Conservation (phyloP, 2,888 invertebrate species). For the Dusona sp. region DNA sequence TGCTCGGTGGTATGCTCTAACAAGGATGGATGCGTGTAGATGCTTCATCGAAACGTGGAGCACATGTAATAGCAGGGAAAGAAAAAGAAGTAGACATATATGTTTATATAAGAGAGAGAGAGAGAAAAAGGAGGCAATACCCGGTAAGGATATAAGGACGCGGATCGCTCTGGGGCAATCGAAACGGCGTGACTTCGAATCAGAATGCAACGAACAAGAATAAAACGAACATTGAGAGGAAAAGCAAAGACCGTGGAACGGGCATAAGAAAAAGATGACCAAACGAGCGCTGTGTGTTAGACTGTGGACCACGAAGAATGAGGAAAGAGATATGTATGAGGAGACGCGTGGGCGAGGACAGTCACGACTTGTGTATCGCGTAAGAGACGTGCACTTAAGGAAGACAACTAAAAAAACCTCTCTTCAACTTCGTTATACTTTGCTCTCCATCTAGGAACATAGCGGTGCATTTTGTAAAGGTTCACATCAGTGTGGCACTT, state of each 20-base stretch:
- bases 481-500: neutral
- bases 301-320: slow-evolving; percentile 51
- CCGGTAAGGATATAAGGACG: slow-evolving; percentile 41
- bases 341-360: slow-evolving; percentile 67
- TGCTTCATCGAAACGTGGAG: slow-evolving; percentile 46
- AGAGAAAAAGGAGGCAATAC: slow-evolving; percentile 15
- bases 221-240: slow-evolving; percentile 31
- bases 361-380: slow-evolving; percentile 58
- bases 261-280: slow-evolving; percentile 37
- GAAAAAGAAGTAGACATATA: slow-evolving; percentile 15
- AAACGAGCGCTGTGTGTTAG: slow-evolving; percentile 18
- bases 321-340: slow-evolving; percentile 48
- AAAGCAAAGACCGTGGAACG: slow-evolving; percentile 39
- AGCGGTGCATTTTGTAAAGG: slow-evolving; percentile 55
- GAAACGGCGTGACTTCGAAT: slow-evolving; percentile 50
- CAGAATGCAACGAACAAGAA: slow-evolving; percentile 48
- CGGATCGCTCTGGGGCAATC: slow-evolving; percentile 51
- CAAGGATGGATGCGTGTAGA: slow-evolving; percentile 76
- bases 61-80: slow-evolving; percentile 36
- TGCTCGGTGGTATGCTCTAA: slow-evolving; percentile 74
- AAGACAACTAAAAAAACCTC: slow-evolving; percentile 29
- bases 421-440: slow-evolving; percentile 50
- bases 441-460: slow-evolving; percentile 35
- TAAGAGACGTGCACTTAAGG: slow-evolving; percentile 47
- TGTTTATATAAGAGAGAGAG: slow-evolving; percentile 15